Percentiles rank a stretch among this genome's conserved stretches.
These are phyloP conservation scores for Mesoclemmys tuberculata DNA, from an alignment of 2,113 vertebrate species.

Conservation along the genomic window DNA sequence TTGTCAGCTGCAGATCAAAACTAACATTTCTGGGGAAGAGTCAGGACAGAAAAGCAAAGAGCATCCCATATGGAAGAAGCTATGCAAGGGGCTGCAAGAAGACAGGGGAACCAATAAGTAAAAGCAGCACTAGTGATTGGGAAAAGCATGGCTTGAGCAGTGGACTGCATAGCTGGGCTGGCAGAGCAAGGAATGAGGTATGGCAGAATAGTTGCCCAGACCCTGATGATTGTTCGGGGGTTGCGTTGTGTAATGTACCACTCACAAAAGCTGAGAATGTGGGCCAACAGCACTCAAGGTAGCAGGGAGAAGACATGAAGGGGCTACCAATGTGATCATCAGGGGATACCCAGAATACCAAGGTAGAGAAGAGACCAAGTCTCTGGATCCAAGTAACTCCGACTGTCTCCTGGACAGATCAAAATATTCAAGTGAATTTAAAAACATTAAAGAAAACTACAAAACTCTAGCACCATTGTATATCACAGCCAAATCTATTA, in stretches of 20 bases:
- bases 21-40: not conserved
- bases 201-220: not conserved
- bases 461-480: not conserved
- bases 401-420: not conserved
- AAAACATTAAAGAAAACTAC: not conserved
- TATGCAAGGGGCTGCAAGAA: not conserved
- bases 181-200: not conserved
- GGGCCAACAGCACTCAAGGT: not conserved
- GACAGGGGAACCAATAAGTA: not conserved
- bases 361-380: not conserved
- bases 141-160: not conserved
- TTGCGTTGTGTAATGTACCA: not conserved
- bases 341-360: not conserved
- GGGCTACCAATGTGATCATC: not conserved
- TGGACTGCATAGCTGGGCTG: not conserved
- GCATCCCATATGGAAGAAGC: not conserved
- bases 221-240: not conserved
- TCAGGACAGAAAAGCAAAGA: not conserved
- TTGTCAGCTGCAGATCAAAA: not conserved
- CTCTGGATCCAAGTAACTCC: not conserved
- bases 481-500: not conserved
- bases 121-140: not conserved
- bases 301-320: not conserved
- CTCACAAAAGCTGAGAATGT: not conserved
- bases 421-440: not conserved